Base-by-base conservation (phyloP, 2,888 invertebrate species). In the Lysandra coridon region DNA sequence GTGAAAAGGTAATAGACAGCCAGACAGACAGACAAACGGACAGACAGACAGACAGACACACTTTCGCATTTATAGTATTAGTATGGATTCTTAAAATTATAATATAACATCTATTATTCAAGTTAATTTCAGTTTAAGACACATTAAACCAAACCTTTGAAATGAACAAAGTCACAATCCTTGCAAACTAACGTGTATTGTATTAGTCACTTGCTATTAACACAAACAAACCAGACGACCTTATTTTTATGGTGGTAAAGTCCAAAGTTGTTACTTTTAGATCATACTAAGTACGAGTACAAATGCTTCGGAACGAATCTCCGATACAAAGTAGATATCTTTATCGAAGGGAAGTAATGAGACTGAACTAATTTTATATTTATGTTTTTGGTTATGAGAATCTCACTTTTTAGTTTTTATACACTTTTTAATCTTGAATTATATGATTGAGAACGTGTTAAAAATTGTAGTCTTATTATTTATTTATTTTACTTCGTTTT, bases 341-440 rank as follows among this genome's bases (percentile, higher is more conserved):
- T 33, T 14, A 53, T 76, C 57, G 53, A 6, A 74, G 44, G 17
- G 23, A 49, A 49, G 23, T 44, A 75, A 75, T 75, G 44, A 44
- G 75, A 75, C 49, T 1, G 75, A 75, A 75, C 75, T 49, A 75
- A 75, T 75, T 75, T 75, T 75, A 75, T 75, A 75, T 23, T 75
- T 44, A 44, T 75, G 44, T 49, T 44, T 75, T 75, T 1, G 12
- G 23, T 49, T n/a, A 44, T 75, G 44, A 75, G 75, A 75, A 30
- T 7, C 44, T 44, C 23, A 74, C 49, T 49, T 75, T 75, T 44
- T 44, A 74, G 30, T 49, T 75, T 75, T 74, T 74, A 64, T 23
- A 69, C 4, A 64, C 33, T 14, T 69, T 33, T 69, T 69, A 69
- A 69, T 17, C 12, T 12, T 14, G 6, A 69, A 17, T 69, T 69